Conservation (phyloP, 2,113 vertebrate species). For the Anguilla japonica region DNA sequence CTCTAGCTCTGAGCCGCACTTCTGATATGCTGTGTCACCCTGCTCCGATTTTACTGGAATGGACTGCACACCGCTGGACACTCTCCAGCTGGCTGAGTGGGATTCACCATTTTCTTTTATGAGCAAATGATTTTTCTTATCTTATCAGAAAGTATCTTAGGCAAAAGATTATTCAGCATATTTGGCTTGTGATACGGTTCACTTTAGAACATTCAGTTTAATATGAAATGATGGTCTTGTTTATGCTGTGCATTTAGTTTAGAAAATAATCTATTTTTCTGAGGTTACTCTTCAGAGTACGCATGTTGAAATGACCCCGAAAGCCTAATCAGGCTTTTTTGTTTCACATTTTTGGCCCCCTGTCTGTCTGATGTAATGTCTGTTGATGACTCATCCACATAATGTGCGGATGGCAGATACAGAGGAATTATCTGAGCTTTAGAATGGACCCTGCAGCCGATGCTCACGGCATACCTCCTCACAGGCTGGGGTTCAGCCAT, state of each 20-base stretch:
- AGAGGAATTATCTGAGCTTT: neutral
- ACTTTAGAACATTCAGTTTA: neutral
- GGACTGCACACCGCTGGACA: neutral
- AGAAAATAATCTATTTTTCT: neutral
- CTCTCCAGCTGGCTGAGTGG: neutral
- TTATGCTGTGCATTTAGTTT: neutral
- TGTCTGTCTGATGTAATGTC: neutral
- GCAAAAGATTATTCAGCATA: neutral
- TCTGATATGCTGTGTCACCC: neutral
- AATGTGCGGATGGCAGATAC: neutral
- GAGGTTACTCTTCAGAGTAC: neutral
- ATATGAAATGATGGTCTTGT: neutral
- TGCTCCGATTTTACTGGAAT: neutral
- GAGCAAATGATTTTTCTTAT: neutral
- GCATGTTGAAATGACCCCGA: neutral
- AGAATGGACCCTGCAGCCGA: neutral
- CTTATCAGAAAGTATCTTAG: neutral
- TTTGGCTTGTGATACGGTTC: neutral
- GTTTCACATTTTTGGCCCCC: neutral
- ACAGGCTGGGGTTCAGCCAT: neutral
- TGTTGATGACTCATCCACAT: neutral
- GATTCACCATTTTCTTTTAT: neutral
- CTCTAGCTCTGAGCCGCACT: neutral
- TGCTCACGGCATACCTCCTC: neutral
- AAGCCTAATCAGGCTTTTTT: slow-evolving; percentile 4